Conservation (phyloP, 2,113 vertebrate genomes). For the Dicaeum eximium region DNA sequence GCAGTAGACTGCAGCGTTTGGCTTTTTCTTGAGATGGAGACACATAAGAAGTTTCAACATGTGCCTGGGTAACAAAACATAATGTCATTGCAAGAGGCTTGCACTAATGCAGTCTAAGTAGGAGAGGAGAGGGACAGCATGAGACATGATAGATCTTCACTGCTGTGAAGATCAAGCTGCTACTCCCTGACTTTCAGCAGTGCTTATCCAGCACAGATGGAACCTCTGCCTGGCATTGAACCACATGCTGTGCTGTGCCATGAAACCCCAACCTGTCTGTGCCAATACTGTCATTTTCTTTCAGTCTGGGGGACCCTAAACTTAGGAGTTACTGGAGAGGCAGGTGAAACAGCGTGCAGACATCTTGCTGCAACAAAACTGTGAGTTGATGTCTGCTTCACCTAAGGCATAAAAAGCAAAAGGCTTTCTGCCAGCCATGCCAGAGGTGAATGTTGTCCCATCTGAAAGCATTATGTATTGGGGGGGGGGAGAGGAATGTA, state of each 20-base stretch:
- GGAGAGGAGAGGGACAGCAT: neutral
- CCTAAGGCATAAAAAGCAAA: neutral
- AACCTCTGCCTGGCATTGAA: neutral
- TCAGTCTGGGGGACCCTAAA: neutral
- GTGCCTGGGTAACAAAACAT: neutral
- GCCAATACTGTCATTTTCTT: neutral
- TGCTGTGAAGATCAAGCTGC: neutral
- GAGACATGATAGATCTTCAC: neutral
- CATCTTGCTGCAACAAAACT: neutral
- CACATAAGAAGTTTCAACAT: neutral
- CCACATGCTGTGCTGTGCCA: neutral
- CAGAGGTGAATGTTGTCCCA: neutral
- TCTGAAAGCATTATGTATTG: neutral
- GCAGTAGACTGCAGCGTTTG: neutral
- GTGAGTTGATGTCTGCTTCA: neutral
- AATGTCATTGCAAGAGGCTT: neutral
- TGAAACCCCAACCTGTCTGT: neutral
- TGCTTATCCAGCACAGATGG: neutral
- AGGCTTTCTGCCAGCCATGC: neutral
- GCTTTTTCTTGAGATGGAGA: neutral
- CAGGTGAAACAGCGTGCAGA: neutral
- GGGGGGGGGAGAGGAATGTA: rapidly evolving
- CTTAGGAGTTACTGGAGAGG: neutral
- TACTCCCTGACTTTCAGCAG: neutral
- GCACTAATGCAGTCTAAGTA: neutral